These are phyloP conservation scores for Sebastes matsubarae DNA, from an alignment of 2,797 vertebrate genomes.

Conservation along the genomic window DNA sequence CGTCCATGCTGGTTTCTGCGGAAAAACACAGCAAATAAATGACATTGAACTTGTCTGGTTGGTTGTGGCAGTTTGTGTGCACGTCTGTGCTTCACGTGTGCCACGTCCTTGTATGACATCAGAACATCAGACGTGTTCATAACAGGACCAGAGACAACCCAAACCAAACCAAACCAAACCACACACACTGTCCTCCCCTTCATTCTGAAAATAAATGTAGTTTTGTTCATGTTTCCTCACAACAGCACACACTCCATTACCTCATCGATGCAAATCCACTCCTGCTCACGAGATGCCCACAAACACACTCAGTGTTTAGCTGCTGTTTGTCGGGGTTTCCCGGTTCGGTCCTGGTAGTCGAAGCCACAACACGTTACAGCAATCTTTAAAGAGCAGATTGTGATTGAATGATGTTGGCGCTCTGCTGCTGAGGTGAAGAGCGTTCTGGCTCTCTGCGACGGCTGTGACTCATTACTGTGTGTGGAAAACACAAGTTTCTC, in stretches of 20 bases:
- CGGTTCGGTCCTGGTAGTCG: neutral
- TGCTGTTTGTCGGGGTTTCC: constrained; percentile 14
- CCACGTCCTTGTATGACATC: neutral
- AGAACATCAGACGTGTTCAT: neutral
- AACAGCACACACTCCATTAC: constrained; percentile 11
- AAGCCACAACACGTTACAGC: neutral
- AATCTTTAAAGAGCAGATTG: neutral
- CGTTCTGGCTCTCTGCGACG: neutral
- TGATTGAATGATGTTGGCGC: neutral
- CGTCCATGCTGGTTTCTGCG: no score
- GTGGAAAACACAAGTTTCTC: constrained; percentile 2
- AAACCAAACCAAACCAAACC: neutral
- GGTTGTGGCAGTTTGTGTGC: no score
- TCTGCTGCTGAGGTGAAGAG: neutral
- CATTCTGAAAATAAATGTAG: neutral
- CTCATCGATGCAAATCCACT: constrained; percentile 7
- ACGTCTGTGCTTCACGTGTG: neutral
- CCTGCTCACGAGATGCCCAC: constrained; percentile 2
- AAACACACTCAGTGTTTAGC: neutral
- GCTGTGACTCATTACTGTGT: neutral
- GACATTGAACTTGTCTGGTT: no score
- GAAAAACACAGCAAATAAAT: no score
- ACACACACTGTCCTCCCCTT: constrained; percentile 1
- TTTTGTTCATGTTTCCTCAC: constrained; percentile 4
- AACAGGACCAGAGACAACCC: neutral